phyloP scores from a whole-genome alignment of 2,113 vertebrate species.

The Pseudois nayaur region DNA sequence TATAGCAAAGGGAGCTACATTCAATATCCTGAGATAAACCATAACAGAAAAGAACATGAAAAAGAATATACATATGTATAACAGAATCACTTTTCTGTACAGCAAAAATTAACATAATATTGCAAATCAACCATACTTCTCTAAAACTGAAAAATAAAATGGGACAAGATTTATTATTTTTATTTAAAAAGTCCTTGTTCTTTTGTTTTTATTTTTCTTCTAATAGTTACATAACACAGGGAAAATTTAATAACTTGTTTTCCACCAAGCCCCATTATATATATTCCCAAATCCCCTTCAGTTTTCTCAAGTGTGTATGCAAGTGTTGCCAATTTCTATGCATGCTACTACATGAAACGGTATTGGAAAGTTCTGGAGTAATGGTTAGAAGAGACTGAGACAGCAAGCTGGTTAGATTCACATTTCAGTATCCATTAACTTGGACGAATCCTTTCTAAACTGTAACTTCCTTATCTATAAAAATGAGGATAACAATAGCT shows the following conservation, averaged over 20 bases:
- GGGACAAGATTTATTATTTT: neutral
- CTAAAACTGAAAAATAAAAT: neutral
- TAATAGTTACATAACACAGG: neutral
- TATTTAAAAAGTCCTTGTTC: neutral
- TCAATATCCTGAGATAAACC: neutral
- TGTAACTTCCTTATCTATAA: neutral
- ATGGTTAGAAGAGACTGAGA: neutral
- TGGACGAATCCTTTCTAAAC: neutral
- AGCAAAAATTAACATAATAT: neutral
- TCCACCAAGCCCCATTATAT: neutral
- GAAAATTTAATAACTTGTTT: neutral
- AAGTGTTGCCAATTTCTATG: neutral
- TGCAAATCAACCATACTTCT: neutral
- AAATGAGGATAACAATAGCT: neutral
- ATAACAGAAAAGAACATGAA: neutral
- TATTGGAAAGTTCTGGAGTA: neutral
- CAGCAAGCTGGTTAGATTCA: neutral
- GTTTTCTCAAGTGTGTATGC: neutral
- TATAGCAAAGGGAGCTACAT: neutral
- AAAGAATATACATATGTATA: neutral
- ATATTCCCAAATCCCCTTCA: neutral
- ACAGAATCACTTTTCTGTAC: neutral
- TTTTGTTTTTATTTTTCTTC: neutral
- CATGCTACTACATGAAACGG: neutral
- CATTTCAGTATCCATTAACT: neutral